A percentile compares a stretch with the other conserved stretches of the same genome.
Evolutionary conservation across 2,797 vertebrate genomes (phyloP).

Genomic region (Dermochelys coriacea): DNA sequence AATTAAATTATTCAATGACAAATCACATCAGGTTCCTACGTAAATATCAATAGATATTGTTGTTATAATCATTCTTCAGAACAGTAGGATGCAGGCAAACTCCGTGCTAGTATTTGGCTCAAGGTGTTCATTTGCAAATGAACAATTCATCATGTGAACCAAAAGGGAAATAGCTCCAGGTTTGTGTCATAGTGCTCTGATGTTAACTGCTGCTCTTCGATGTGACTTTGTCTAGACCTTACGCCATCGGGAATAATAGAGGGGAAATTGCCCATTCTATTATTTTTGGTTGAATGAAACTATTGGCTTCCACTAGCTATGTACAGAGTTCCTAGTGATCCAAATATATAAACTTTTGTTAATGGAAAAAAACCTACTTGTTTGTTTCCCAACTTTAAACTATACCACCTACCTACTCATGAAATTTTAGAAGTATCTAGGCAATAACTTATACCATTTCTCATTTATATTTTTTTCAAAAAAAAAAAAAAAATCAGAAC

Average conservation of each 20-base stretch:
- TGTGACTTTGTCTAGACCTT: conserved; percentile 29
- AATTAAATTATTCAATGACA: conserved; percentile 70
- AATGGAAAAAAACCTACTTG: background rate
- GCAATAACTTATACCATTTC: background rate
- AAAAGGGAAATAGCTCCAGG: conserved; percentile 42
- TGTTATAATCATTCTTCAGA: conserved; percentile 45
- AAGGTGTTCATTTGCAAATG: conserved; percentile 70
- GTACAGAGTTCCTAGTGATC: conserved; percentile 9
- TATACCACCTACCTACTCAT: background rate
- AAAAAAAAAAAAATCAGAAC: background rate
- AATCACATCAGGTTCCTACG: conserved; percentile 49
- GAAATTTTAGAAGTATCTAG: background rate
- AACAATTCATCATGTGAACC: conserved; percentile 55
- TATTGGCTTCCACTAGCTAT: background rate
- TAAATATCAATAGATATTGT: conserved; percentile 45
- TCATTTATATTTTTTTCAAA: background rate
- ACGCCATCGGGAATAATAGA: conserved; percentile 12
- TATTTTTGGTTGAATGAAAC: conserved; percentile 23
- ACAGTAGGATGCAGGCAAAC: conserved; percentile 21
- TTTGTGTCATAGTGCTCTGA: conserved; percentile 43
- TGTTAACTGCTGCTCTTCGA: conserved; percentile 47
- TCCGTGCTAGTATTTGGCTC: conserved; percentile 60
- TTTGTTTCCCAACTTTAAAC: conserved; percentile 39
- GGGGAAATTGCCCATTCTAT: conserved; percentile 22
- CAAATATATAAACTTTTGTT: background rate